These are phyloP conservation scores for Epinotia nisella DNA, from an alignment of 2,888 invertebrate species.

Conservation along the genomic window DNA sequence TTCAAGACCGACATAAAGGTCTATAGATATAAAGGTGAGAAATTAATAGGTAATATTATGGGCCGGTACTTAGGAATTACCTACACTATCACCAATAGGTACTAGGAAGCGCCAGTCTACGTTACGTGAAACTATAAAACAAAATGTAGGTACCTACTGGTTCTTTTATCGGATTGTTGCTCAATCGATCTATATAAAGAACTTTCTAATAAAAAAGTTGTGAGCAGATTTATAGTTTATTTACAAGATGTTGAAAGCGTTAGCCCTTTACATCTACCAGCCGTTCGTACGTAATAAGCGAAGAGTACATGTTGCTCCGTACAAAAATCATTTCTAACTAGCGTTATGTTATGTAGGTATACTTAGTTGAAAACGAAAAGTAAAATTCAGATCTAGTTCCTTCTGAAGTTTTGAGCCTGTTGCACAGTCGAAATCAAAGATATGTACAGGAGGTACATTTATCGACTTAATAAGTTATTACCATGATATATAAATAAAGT, in stretches of 20 bases:
- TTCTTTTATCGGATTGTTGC: conserved; percentile 13
- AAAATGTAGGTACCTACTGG: neutral
- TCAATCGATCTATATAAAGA: conserved; percentile 31
- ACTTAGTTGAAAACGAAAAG: no score
- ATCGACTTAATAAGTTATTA: no score
- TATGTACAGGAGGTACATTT: no score
- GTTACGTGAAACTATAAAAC: conserved; percentile 9
- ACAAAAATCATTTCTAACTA: neutral
- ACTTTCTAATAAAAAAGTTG: conserved; percentile 32
- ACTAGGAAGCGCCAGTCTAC: neutral
- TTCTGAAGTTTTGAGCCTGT: no score
- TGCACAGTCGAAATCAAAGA: no score
- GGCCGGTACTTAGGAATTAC: no score
- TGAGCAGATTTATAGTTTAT: conserved; percentile 29
- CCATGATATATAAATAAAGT: no score
- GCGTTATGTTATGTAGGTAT: neutral
- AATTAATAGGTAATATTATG: no score
- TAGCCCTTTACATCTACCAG: conserved; percentile 18
- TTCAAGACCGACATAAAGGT: no score
- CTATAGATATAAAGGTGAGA: no score
- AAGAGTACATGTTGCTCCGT: conserved; percentile 3
- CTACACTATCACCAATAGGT: neutral
- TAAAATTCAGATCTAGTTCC: no score
- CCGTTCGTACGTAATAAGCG: conserved; percentile 10
- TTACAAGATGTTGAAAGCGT: conserved; percentile 25